phyloP scores from a whole-genome alignment of 1,140 invertebrate species.

The Orius insidiosus region DNA sequence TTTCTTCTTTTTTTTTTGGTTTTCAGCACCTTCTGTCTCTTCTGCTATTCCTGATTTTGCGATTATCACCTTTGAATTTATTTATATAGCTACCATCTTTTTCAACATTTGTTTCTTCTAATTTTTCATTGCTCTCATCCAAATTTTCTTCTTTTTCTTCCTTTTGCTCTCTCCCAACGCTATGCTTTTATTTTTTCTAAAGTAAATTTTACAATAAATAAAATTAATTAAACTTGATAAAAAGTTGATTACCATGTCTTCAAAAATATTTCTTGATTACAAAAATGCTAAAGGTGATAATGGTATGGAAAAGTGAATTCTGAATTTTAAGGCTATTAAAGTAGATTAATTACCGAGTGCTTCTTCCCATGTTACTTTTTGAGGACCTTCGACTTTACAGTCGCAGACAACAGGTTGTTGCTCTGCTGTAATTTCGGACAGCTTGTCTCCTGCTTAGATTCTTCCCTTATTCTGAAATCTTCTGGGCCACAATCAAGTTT shows the following conservation, averaged over 20 bases:
- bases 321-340: not conserved
- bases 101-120: not conserved
- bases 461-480: not conserved
- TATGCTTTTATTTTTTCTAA: too few relatives aligned
- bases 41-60: too few relatives aligned
- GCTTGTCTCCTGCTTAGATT: not conserved
- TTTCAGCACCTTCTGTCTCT: not conserved
- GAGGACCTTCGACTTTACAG: not conserved
- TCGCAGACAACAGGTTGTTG: not conserved
- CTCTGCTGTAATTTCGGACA: not conserved
- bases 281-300: too few relatives aligned
- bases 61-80: too few relatives aligned
- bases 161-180: too few relatives aligned
- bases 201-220: too few relatives aligned
- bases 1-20: too few relatives aligned
- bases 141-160: not conserved
- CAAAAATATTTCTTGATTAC: not conserved
- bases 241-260: not conserved
- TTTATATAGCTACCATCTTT: too few relatives aligned
- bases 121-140: constrained; percentile 3
- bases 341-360: not conserved
- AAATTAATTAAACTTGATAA: too few relatives aligned
- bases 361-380: not conserved
- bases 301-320: not conserved
- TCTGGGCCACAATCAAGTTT: constrained; percentile 16